A percentile compares a stretch with the other conserved stretches of the same genome.
Evolutionary conservation across 2,797 vertebrate species (phyloP).

Genomic region (Coluber constrictor): DNA sequence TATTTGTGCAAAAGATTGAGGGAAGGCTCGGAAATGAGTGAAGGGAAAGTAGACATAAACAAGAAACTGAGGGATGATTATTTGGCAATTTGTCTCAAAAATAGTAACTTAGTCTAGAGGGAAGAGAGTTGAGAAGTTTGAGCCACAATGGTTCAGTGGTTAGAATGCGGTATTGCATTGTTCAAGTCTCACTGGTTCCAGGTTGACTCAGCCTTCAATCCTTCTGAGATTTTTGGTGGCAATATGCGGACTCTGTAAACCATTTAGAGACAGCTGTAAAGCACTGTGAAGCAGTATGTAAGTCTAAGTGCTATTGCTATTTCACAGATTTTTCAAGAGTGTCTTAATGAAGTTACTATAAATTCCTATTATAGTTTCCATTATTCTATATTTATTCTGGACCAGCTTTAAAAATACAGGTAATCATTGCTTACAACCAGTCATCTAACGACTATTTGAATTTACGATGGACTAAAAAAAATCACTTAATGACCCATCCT

Average conservation of each 20-base stretch:
- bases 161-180: neutral
- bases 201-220: neutral
- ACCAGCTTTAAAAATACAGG: neutral
- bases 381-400: neutral
- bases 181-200: neutral
- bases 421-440: neutral
- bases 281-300: neutral
- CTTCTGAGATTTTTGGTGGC: neutral
- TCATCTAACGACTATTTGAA: neutral
- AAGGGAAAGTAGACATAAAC: neutral
- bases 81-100: neutral
- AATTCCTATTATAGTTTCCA: neutral
- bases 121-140: neutral
- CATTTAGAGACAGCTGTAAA: neutral
- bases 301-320: neutral
- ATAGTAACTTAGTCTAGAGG: neutral
- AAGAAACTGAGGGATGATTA: neutral
- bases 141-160: neutral
- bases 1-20: neutral
- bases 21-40: neutral
- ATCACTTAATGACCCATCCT: neutral
- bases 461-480: neutral
- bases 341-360: neutral
- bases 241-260: neutral
- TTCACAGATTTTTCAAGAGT: neutral